phyloP scores from a whole-genome alignment of 2,113 vertebrate genomes.

The Eolophus roseicapilla region DNA sequence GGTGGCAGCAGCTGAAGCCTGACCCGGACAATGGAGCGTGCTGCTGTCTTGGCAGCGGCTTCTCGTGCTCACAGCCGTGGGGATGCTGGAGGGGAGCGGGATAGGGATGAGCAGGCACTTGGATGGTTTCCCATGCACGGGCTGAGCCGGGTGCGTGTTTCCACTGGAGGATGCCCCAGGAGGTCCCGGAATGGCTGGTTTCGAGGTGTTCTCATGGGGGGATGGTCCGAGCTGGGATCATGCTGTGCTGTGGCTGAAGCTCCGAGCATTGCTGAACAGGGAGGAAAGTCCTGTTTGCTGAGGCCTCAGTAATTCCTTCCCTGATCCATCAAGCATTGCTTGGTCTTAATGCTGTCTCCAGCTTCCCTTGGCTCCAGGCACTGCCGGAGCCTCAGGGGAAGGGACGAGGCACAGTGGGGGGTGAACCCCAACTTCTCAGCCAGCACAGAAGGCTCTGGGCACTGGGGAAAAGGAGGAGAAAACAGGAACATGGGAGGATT shows the following conservation, averaged over 20 bases:
- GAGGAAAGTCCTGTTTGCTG: neutral
- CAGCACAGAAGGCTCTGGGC: neutral
- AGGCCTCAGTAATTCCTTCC: neutral
- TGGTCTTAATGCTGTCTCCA: rapidly evolving
- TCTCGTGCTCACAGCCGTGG: rapidly evolving
- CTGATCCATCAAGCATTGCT: rapidly evolving
- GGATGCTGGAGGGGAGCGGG: neutral
- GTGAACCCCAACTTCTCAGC: rapidly evolving
- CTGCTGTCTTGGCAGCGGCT: neutral
- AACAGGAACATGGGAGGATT: rapidly evolving
- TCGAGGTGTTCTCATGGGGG: neutral
- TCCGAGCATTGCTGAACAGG: rapidly evolving
- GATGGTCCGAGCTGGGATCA: neutral
- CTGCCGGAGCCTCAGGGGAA: neutral
- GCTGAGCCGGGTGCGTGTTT: neutral
- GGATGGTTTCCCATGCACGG: neutral
- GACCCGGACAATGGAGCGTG: neutral
- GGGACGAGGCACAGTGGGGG: neutral
- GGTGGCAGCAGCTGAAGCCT: neutral
- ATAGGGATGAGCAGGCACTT: rapidly evolving
- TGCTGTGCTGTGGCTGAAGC: rapidly evolving
- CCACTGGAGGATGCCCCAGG: neutral
- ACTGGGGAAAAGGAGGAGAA: neutral
- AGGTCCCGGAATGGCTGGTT: neutral
- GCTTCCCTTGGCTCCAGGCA: rapidly evolving